Percentiles rank a stretch among this genome's conserved stretches.
phyloP scores from a whole-genome alignment of 2,888 invertebrate species.

The Ormyrus thymus region DNA sequence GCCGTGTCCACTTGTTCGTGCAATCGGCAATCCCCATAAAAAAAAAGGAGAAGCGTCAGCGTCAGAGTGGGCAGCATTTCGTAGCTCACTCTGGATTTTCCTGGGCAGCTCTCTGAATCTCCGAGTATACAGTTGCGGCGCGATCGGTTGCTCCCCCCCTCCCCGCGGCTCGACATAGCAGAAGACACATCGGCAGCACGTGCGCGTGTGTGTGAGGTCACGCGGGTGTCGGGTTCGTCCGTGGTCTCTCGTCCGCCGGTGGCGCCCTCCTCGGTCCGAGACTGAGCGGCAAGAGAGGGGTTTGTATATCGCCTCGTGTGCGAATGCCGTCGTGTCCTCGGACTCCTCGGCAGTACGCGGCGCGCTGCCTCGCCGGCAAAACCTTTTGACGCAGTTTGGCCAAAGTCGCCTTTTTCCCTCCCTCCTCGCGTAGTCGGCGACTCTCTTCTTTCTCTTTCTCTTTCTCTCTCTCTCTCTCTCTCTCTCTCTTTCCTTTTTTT shows the following conservation, averaged over 20 bases:
- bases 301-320: not conserved
- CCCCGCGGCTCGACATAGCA: too few species aligned
- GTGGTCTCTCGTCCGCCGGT: not conserved
- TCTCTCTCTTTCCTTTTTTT: constrained; percentile 14
- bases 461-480: constrained; percentile 21
- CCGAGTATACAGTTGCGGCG: too few species aligned
- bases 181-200: too few species aligned
- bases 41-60: too few species aligned
- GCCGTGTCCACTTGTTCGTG: too few species aligned
- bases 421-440: not conserved
- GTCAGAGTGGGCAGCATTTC: too few species aligned
- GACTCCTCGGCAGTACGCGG: constrained; percentile 43
- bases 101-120: too few species aligned
- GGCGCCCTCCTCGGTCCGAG: not conserved
- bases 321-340: not conserved
- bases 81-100: too few species aligned
- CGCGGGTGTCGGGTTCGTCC: too few species aligned
- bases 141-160: too few species aligned
- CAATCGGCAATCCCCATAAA: too few species aligned
- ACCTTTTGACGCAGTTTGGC: not conserved
- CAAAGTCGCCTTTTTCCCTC: not conserved
- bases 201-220: too few species aligned
- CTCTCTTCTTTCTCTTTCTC: not conserved
- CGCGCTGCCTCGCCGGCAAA: constrained; percentile 48
- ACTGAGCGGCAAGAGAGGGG: not conserved